phyloP scores from a whole-genome alignment of 2,113 vertebrate genomes.

The Scortum barcoo region DNA sequence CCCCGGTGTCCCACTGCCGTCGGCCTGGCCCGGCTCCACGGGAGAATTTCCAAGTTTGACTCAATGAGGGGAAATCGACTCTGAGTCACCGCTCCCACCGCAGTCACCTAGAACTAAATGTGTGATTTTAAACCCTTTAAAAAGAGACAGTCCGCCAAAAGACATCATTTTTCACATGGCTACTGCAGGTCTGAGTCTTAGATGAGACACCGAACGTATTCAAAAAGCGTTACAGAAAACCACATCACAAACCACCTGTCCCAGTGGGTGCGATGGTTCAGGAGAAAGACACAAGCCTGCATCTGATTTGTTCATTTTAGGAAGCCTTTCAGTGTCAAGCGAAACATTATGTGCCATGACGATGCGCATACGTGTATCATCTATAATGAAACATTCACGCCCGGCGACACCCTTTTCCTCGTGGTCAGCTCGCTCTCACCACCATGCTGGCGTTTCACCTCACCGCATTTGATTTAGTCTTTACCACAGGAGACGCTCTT shows the following conservation, averaged over 20 bases:
- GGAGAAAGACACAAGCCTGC: background rate
- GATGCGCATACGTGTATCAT: background rate
- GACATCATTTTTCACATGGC: background rate
- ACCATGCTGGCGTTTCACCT: constrained; percentile 1
- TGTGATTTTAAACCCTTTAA: constrained; percentile 11
- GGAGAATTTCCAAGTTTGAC: constrained; percentile 23
- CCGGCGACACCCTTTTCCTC: background rate
- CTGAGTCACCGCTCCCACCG: constrained; percentile 1
- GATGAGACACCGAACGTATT: background rate
- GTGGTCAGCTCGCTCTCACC: background rate
- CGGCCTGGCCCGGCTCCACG: background rate
- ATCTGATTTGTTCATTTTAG: background rate
- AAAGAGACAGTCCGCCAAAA: background rate
- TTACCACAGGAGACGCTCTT: background rate
- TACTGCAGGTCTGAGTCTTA: background rate
- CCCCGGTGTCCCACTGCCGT: constrained; percentile 53
- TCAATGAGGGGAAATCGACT: constrained; percentile 21
- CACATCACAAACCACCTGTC: background rate
- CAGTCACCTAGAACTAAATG: background rate
- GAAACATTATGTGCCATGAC: background rate
- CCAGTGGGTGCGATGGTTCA: background rate
- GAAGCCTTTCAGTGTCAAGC: background rate
- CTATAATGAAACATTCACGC: background rate
- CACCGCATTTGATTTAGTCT: constrained; percentile 8
- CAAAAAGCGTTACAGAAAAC: background rate